Base-by-base conservation (phyloP, 2,888 invertebrate species). In the Drosophila parthenogenetica region DNA sequence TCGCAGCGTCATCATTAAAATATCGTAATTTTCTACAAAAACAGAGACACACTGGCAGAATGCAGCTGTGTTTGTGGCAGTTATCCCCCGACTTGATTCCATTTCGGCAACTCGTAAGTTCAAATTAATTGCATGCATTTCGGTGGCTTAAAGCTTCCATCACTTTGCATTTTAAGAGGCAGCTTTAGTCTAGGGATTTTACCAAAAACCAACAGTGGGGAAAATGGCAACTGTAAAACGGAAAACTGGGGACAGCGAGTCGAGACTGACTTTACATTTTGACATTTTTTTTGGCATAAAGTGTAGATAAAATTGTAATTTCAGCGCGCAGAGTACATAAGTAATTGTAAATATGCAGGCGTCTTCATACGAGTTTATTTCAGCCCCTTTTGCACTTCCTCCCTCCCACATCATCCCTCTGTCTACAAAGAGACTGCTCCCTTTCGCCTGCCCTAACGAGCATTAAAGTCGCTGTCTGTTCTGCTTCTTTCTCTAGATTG, bases 91-190 rank as follows among this genome's bases (percentile, higher is more conserved):
- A 35, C 43, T 32, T 42, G 55, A 43, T 73, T 29, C 50, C 65
- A 51, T 61, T 65, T 39, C 37, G 19, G 25, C 16, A 42, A 51
- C 48, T 68, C 74, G 43, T 74, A 72, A 75, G 77, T 65, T 74
- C 49, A 81, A 81, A 79, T 87, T 81, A 81, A 85, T 85, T 85
- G 77, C 68, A 70, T 81, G 77, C 82, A 85, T 43, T 81, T 84
- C 62, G 73, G 48, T 48, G 76, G 78, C 59, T 35, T 43, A 43
- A 55, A 55, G 42, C 54, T 72, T 29, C 19, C 57, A 25, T 48
- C 48, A 63, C 66, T 84, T 87, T 87, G 81, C 84, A 84, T 77
- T 77, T 84, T 65, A 69, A 84, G 62, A 59, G 58, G 50, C 57
- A 50, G 64, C 72, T 58, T 66, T 59, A 35, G 48, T 35, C 42